Conservation (phyloP, 2,113 vertebrate genomes). For the Melanerpes formicivorus region DNA sequence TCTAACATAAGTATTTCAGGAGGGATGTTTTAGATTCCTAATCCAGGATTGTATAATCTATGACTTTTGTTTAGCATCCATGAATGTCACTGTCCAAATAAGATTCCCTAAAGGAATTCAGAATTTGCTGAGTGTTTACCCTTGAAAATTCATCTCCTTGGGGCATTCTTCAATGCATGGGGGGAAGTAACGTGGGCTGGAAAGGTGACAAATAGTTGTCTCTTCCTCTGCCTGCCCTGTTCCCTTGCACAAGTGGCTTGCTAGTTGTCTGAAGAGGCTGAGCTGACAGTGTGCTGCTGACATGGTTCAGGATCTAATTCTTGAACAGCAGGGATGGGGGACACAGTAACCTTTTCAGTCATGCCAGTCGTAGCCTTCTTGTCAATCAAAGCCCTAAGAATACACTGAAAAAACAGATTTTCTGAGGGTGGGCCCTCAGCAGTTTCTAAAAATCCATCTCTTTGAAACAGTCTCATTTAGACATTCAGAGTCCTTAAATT, state of each 20-base stretch:
- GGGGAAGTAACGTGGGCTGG: not conserved
- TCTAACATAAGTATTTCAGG: not conserved
- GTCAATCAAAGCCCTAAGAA: conserved; percentile 60
- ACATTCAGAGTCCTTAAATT: not conserved
- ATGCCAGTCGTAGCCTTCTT: conserved; percentile 17
- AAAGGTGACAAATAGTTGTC: not conserved
- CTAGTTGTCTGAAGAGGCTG: not conserved
- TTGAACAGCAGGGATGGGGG: conserved; percentile 21
- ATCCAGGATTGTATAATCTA: not conserved
- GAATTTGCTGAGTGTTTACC: not conserved
- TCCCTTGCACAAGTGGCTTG: not conserved
- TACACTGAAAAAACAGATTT: conserved; percentile 51
- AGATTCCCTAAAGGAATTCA: not conserved
- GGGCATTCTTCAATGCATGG: not conserved
- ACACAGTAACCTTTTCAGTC: conserved; percentile 13
- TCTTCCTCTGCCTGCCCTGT: not conserved
- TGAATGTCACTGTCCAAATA: not conserved
- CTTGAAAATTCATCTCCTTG: not conserved
- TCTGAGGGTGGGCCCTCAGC: conserved; percentile 22
- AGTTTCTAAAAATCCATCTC: not conserved
- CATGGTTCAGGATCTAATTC: not conserved
- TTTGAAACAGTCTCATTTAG: not conserved
- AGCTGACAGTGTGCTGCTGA: not conserved
- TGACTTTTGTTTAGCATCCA: not conserved
- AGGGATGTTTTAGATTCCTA: not conserved